phyloP scores from a whole-genome alignment of 1,140 invertebrate genomes.

The Drosophila arizonae region DNA sequence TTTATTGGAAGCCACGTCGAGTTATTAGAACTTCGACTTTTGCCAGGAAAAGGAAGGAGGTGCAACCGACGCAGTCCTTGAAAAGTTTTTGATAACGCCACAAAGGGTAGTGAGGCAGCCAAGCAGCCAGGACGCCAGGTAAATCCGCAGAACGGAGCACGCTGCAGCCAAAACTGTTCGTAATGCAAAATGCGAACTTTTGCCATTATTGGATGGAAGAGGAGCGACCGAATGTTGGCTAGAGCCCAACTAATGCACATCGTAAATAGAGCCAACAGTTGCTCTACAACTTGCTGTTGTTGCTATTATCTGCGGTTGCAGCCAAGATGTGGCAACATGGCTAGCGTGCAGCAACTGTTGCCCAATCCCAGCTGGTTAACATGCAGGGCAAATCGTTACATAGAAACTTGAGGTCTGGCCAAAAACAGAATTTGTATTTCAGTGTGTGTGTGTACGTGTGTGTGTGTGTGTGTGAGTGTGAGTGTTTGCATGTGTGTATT shows the following conservation, averaged over 20 bases:
- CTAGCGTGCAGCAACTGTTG: conserved; percentile 2
- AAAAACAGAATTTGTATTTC: background rate
- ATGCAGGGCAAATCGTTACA: conserved; percentile 11
- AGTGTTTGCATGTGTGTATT: conserved; percentile 64
- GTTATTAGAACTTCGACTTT: conserved; percentile 62
- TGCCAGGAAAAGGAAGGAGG: conserved; percentile 6
- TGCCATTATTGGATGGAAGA: conserved; percentile 58
- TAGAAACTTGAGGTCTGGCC: conserved; percentile 3
- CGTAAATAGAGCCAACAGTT: conserved; percentile 4
- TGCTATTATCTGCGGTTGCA: background rate
- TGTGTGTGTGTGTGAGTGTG: conserved; percentile 27
- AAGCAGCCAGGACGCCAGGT: conserved; percentile 1
- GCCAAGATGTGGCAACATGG: conserved; percentile 7
- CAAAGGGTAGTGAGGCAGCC: conserved; percentile 28
- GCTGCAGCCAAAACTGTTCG: conserved; percentile 36
- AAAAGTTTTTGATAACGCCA: conserved; percentile 74
- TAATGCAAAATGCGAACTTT: conserved; percentile 74
- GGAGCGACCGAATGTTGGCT: conserved; percentile 16
- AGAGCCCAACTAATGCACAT: conserved; percentile 18
- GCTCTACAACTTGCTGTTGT: background rate
- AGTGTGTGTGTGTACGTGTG: background rate
- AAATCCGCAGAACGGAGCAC: background rate
- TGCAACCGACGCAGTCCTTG: conserved; percentile 67
- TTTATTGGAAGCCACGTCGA: conserved; percentile 62
- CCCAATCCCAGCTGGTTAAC: conserved; percentile 16